Percentiles rank a stretch among this genome's conserved stretches.
These are phyloP conservation scores for Sinocyclocheilus maitianheensis DNA, from an alignment of 2,113 vertebrate species.

Conservation along the genomic window DNA sequence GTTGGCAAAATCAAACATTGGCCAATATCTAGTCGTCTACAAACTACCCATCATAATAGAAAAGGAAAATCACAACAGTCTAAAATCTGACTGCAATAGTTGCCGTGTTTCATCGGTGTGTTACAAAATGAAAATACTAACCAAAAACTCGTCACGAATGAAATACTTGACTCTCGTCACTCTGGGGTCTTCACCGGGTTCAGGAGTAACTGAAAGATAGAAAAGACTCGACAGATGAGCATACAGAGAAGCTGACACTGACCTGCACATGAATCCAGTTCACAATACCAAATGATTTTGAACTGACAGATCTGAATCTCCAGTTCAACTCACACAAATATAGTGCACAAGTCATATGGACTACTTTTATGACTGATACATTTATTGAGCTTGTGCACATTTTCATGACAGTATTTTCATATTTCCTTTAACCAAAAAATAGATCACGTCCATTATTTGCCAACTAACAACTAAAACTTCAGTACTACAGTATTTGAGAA, in stretches of 20 bases:
- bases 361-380: not conserved
- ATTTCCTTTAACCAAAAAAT: not conserved
- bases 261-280: not conserved
- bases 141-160: conserved; percentile 97
- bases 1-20: not conserved
- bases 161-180: conserved; percentile 99
- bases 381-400: not conserved
- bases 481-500: not conserved
- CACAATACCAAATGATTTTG: not conserved
- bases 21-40: not conserved
- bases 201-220: conserved; percentile 83
- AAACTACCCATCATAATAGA: not conserved
- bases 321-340: not conserved
- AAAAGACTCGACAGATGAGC: not conserved
- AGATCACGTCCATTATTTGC: not conserved
- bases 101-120: no score
- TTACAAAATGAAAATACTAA: conserved; percentile 69
- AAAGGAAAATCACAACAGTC: not conserved
- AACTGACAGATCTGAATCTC: not conserved
- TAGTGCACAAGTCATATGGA: not conserved
- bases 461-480: not conserved
- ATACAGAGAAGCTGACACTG: not conserved
- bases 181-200: conserved; percentile 95
- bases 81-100: not conserved
- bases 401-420: not conserved